These are phyloP conservation scores for Ictidomys tridecemlineatus DNA, from an alignment of 2,113 vertebrate genomes.

Conservation along the genomic window DNA sequence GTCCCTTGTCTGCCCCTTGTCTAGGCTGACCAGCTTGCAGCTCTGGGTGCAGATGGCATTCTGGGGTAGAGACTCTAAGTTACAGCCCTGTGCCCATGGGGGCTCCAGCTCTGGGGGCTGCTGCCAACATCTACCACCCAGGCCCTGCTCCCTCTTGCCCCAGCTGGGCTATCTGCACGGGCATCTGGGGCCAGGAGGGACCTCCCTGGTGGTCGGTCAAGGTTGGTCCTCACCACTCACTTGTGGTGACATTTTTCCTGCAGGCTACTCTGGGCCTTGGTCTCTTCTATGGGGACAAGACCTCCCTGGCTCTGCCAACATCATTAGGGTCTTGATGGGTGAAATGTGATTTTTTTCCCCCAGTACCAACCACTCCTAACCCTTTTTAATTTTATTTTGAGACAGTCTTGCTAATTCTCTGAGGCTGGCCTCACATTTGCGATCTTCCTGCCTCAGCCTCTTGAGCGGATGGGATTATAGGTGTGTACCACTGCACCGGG, in stretches of 20 bases:
- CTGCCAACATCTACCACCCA: too few species aligned
- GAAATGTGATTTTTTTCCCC: too few species aligned
- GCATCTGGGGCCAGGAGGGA: background rate
- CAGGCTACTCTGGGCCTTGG: background rate
- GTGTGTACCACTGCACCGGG: background rate
- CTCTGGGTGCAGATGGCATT: background rate
- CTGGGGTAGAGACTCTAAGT: background rate
- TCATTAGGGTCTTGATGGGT: background rate
- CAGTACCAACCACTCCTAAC: too few species aligned
- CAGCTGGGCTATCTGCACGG: background rate
- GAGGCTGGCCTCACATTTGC: too few species aligned
- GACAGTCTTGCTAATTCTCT: too few species aligned
- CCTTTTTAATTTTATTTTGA: too few species aligned
- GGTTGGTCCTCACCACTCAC: background rate
- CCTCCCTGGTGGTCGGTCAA: accelerated
- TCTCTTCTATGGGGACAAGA: background rate
- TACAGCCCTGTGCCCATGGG: accelerated
- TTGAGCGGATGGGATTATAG: too few species aligned
- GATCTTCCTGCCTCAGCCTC: too few species aligned
- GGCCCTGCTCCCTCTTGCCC: too few species aligned
- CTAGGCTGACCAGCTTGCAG: background rate
- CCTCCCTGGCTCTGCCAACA: background rate
- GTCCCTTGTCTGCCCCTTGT: background rate
- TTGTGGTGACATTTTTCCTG: background rate
- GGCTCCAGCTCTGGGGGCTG: background rate